Evolutionary conservation across 2,888 invertebrate species (phyloP).

Genomic region (Tetranychus piercei): DNA sequence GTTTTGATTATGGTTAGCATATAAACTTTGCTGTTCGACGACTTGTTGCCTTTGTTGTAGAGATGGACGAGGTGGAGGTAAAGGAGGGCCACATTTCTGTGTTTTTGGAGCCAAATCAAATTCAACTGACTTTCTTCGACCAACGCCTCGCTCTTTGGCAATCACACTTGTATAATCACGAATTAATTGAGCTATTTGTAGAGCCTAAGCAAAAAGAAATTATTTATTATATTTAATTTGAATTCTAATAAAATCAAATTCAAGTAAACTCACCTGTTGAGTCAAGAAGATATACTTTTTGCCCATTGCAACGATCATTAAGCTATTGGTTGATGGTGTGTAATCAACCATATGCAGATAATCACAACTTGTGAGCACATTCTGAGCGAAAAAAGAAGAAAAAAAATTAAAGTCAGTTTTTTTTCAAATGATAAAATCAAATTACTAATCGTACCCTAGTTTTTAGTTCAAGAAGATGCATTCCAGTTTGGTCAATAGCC

Average conservation of each 20-base stretch:
- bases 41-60: conserved; percentile 9
- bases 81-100: conserved; percentile 9
- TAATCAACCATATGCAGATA: conserved; percentile 73
- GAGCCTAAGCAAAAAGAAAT: conserved; percentile 45
- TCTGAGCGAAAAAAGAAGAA: conserved; percentile 38
- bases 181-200: conserved; percentile 77
- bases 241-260: not conserved
- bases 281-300: conserved; percentile 78
- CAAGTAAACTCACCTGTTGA: conserved; percentile 47
- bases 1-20: conserved; percentile 16
- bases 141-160: conserved; percentile 22
- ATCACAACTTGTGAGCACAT: conserved; percentile 73
- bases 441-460: conserved; percentile 38
- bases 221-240: conserved; percentile 5
- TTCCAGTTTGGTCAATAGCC: conserved; percentile 75
- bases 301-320: conserved; percentile 75
- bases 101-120: conserved; percentile 20
- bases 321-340: conserved; percentile 71
- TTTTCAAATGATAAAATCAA: not conserved
- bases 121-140: conserved; percentile 22
- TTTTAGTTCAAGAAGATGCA: conserved; percentile 70
- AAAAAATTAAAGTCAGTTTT: conserved; percentile 12
- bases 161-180: conserved; percentile 63
- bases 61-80: conserved; percentile 20
- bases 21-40: conserved; percentile 7